Conservation (phyloP, 2,888 invertebrate genomes). For the Hyalella azteca region DNA sequence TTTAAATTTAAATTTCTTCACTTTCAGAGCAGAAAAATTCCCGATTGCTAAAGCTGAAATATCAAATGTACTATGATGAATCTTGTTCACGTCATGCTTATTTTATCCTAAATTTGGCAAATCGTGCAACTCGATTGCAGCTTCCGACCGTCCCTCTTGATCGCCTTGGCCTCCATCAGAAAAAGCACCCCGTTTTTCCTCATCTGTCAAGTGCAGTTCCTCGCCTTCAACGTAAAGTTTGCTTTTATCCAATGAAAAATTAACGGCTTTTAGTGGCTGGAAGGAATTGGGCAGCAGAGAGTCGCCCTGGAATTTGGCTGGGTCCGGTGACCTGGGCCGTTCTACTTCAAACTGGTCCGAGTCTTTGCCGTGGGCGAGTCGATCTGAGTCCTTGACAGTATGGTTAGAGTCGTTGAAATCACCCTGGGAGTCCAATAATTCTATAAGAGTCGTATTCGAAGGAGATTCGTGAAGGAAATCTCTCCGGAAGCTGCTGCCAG, state of each 20-base stretch:
- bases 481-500: background rate
- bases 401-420: background rate
- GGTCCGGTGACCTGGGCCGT: background rate
- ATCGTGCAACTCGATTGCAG: background rate
- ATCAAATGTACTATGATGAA: too few species aligned
- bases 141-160: background rate
- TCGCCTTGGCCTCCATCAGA: background rate
- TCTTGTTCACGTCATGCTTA: too few species aligned
- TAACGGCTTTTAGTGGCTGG: background rate
- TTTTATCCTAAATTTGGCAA: background rate
- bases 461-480: conserved; percentile 42
- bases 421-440: too few species aligned
- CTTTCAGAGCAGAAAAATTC: too few species aligned
- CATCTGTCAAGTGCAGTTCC: background rate
- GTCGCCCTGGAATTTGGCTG: conserved; percentile 1
- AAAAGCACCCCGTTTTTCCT: background rate
- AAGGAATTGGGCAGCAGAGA: background rate
- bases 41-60: too few species aligned
- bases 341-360: background rate
- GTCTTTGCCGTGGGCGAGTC: too few species aligned
- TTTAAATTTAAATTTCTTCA: too few species aligned
- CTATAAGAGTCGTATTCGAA: background rate
- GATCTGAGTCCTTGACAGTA: too few species aligned
- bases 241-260: background rate
- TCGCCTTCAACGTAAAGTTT: background rate